Base-by-base conservation (phyloP, 2,888 invertebrate genomes). In the Alloplasta piceator region DNA sequence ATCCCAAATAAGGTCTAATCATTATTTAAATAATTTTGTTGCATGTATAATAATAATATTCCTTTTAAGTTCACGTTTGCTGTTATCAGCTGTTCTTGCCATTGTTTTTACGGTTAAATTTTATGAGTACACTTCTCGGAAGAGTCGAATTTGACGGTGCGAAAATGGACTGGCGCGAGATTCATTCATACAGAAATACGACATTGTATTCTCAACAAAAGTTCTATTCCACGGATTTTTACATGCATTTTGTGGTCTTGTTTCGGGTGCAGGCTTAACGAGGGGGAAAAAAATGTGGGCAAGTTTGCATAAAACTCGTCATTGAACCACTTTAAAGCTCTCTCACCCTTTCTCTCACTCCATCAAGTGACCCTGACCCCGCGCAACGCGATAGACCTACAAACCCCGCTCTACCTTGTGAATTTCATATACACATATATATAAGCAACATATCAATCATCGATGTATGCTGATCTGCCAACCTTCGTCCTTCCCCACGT, bases 321-420 rank as follows among this genome's bases (percentile, higher is more conserved):
- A 82, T 84, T 81, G 88, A 87, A 89, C 86, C 86, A 85, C 87
- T 86, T 84, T 87, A 83, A 87, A 87, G 87, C 84, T 84, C 64
- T 73, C 71, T 50, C 52, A 55, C 12, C 26, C 36, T 72, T 41
- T 46, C 56, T 68, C 56, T 26, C 52, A 61, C 75, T 72, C 61
- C 71, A 58, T 63, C 50, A 46, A 48, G 77, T 82, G 87, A 86
- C 88, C 88, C 87, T 89, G 88, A 89, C 88, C 88, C 50, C 80
- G 71, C 66, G 86, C 61, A 84, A 80, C 80, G 75, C 46, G 46
- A 16, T 66, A 58, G 66, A 60, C 61, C 63, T 80, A 70, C 60
- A 43, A 60, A 67, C 67, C 41, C 38, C 63, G 14, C 50, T 39
- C 66, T 60, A 36, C 46, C 70, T 68, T 58, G 41, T 26, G 60